phyloP scores from a whole-genome alignment of 2,888 invertebrate genomes.

The Eupithecia insigniata region DNA sequence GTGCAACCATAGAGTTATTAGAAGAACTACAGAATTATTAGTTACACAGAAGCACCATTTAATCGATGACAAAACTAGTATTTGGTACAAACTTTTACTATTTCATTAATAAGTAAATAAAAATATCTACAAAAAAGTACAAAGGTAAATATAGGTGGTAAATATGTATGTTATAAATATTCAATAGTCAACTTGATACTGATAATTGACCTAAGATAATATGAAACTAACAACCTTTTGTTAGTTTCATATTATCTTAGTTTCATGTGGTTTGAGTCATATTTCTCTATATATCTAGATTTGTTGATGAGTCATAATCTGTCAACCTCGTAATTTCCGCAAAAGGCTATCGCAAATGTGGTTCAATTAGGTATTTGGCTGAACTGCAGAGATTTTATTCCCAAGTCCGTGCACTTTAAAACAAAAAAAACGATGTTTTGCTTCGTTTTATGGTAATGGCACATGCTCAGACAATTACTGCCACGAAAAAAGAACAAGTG shows the following conservation, averaged over 20 bases:
- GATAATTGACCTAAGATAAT: too few relatives aligned
- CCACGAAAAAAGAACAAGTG: constrained; percentile 28
- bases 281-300: background rate
- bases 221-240: background rate
- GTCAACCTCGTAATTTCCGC: background rate
- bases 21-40: background rate
- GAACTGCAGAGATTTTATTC: constrained; percentile 10
- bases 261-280: background rate
- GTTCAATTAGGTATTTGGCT: background rate
- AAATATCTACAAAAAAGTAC: background rate
- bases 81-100: background rate
- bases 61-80: background rate
- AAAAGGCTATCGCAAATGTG: background rate
- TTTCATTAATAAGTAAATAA: too few relatives aligned
- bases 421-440: constrained; percentile 17
- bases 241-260: background rate
- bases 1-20: background rate
- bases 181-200: too few relatives aligned
- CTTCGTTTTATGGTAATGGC: constrained; percentile 26
- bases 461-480: constrained; percentile 23
- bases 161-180: too few relatives aligned
- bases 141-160: too few relatives aligned
- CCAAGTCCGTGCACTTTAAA: constrained; percentile 12
- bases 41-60: background rate
- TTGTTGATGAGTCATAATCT: background rate